Percentiles rank a stretch among this genome's conserved stretches.
These are phyloP conservation scores for Andrena bucephala DNA, from an alignment of 2,888 invertebrate species.

Conservation along the genomic window DNA sequence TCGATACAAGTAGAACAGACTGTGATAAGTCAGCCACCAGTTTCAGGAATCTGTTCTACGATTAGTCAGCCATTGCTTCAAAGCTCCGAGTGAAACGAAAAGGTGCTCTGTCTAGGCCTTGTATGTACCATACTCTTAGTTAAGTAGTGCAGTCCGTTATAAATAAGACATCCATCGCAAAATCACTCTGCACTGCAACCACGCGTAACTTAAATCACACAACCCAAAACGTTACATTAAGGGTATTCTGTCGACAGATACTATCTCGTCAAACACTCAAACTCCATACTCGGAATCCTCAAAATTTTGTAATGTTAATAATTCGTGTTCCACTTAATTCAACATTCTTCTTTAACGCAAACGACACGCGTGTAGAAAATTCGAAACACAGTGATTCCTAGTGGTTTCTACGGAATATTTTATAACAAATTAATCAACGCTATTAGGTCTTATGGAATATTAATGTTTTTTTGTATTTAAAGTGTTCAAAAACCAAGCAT, in stretches of 20 bases:
- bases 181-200: conserved; percentile 2
- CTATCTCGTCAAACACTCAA: background rate
- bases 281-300: background rate
- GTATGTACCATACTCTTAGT: rapidly evolving
- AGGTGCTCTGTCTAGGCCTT: background rate
- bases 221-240: conserved; percentile 1
- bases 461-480: background rate
- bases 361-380: background rate
- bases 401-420: background rate
- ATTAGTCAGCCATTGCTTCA: background rate
- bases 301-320: background rate
- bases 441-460: background rate
- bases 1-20: conserved; percentile 1
- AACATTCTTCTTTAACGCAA: background rate
- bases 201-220: background rate
- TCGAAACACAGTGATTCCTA: background rate
- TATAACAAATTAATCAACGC: background rate
- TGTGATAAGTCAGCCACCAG: background rate
- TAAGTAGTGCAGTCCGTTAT: background rate
- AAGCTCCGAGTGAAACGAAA: background rate
- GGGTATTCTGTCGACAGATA: background rate
- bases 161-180: conserved; percentile 8
- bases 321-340: background rate
- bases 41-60: background rate
- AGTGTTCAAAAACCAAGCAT: background rate